phyloP scores from a whole-genome alignment of 2,113 vertebrate species.

The Hiodon alosoides region DNA sequence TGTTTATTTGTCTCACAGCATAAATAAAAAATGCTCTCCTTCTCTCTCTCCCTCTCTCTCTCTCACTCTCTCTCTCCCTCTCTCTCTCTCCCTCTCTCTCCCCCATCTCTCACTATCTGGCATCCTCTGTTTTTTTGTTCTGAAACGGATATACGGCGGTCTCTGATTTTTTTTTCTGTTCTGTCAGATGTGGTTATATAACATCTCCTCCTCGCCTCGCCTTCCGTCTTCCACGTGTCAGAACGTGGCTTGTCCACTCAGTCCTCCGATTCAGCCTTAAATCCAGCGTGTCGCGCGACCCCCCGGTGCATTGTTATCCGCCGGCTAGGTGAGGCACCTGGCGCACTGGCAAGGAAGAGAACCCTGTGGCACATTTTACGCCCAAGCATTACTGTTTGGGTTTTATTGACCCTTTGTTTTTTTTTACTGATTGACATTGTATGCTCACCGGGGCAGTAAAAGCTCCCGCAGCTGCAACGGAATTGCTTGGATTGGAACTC shows the following conservation, averaged over 20 bases:
- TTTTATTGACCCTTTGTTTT: no score
- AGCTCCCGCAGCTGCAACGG: no score
- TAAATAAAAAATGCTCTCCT: background rate
- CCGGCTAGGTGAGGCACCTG: no score
- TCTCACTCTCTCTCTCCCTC: background rate
- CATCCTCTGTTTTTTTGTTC: background rate
- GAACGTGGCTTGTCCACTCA: background rate
- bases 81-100: background rate
- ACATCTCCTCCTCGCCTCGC: background rate
- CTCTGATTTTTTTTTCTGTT: background rate
- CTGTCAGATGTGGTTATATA: background rate
- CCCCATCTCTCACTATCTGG: background rate
- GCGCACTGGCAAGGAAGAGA: no score
- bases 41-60: conserved; percentile 1
- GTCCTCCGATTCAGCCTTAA: no score
- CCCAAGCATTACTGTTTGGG: no score
- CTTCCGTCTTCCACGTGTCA: background rate
- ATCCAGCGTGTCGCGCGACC: no score
- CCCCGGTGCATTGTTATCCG: no score
- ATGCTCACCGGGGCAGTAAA: no score
- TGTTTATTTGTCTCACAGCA: background rate
- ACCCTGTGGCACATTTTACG: no score
- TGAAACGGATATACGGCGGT: background rate
- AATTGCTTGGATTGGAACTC: no score
- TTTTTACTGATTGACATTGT: no score